Evolutionary conservation across 2,888 invertebrate genomes (phyloP).

Genomic region (Neoaliturus tenellus): DNA sequence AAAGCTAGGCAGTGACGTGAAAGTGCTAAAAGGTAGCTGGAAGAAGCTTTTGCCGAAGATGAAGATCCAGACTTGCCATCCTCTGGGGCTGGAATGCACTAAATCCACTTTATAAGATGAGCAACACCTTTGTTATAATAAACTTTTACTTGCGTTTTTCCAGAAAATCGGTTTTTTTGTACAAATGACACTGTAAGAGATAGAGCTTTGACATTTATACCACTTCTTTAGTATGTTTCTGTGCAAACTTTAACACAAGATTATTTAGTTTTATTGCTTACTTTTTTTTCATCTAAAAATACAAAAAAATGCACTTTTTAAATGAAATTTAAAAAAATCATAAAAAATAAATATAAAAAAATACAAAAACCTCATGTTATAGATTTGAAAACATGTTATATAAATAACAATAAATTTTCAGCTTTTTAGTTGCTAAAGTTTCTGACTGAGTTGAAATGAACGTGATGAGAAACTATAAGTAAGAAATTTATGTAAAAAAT

Average conservation of each 20-base stretch:
- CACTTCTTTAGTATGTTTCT: neutral
- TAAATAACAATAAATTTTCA: neutral
- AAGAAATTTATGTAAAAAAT: no score
- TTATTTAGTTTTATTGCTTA: neutral
- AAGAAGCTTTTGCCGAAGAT: conserved; percentile 7
- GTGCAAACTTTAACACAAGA: neutral
- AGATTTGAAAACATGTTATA: neutral
- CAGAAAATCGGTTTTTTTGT: neutral
- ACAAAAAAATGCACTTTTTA: neutral
- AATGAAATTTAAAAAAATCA: neutral
- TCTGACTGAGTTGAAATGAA: no score
- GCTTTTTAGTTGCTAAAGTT: no score
- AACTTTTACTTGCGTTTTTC: neutral
- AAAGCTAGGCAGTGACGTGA: neutral
- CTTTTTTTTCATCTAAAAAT: neutral
- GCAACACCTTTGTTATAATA: neutral
- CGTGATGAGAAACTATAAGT: no score
- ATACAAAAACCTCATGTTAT: neutral
- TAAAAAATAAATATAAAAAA: neutral
- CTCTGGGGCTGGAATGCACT: conserved; percentile 26
- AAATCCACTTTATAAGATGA: neutral
- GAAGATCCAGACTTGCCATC: conserved; percentile 41
- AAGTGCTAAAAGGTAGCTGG: conserved; percentile 38
- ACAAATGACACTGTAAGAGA: conserved; percentile 16
- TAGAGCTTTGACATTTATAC: conserved; percentile 14